These are phyloP conservation scores for Adineta ricciae DNA, from an alignment of 2,888 invertebrate genomes.

Conservation along the genomic window DNA sequence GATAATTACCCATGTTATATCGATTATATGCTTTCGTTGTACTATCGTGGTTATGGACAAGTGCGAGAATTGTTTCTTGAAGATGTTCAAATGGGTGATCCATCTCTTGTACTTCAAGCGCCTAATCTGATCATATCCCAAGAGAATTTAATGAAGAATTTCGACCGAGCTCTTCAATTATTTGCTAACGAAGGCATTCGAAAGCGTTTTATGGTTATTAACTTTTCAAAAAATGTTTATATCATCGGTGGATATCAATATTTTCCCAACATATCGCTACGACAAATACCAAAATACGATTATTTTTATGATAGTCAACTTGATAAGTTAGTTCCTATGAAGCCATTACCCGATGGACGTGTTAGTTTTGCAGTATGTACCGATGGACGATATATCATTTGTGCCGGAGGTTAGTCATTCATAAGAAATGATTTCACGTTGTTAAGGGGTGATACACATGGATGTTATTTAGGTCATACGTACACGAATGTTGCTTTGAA, in stretches of 20 bases:
- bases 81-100: not conserved
- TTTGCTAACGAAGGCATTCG: not conserved
- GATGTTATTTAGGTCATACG: not conserved
- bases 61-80: not conserved
- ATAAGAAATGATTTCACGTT: not conserved
- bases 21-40: not conserved
- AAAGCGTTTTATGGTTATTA: not conserved
- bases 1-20: not conserved
- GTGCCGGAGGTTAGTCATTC: not conserved
- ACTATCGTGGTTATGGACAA: conserved; percentile 11
- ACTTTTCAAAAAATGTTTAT: not conserved
- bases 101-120: not conserved
- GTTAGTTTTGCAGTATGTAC: not conserved
- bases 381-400: not conserved
- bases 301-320: not conserved
- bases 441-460: not conserved
- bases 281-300: not conserved
- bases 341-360: not conserved
- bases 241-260: not conserved
- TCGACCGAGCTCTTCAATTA: not conserved
- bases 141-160: not conserved
- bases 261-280: not conserved
- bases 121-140: not conserved
- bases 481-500: not conserved
- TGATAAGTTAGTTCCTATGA: not conserved